Percentiles rank a stretch among this genome's conserved stretches.
These are phyloP conservation scores for Pogonocherus hispidulus DNA, from an alignment of 2,888 invertebrate genomes.

Conservation along the genomic window DNA sequence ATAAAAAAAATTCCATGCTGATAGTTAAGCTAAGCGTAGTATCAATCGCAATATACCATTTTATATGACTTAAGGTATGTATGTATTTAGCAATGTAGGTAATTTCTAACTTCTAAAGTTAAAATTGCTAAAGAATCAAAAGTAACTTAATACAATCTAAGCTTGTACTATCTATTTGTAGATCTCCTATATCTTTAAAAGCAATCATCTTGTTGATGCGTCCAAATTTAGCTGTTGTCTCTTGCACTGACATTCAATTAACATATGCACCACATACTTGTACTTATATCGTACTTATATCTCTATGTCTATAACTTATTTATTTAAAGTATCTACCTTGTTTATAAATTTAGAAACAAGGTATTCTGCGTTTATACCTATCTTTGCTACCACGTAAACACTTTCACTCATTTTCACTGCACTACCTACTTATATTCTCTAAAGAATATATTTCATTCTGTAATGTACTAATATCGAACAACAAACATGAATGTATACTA, in stretches of 20 bases:
- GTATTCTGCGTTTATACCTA: too few relatives aligned
- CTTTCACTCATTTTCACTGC: too few relatives aligned
- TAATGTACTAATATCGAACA: too few relatives aligned
- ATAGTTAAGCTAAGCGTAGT: not conserved
- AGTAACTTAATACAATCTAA: conserved; percentile 28
- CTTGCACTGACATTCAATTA: not conserved
- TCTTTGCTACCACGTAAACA: too few relatives aligned
- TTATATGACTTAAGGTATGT: not conserved
- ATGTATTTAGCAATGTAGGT: not conserved
- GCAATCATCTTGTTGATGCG: conserved; percentile 23
- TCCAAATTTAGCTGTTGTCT: not conserved
- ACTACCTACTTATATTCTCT: too few relatives aligned
- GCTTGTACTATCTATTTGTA: conserved; percentile 26
- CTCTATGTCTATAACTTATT: too few relatives aligned
- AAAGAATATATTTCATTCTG: too few relatives aligned
- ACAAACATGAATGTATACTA: too few relatives aligned
- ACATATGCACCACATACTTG: not conserved
- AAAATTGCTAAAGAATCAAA: conserved; percentile 15
- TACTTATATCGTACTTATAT: too few relatives aligned
- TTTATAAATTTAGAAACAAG: too few relatives aligned
- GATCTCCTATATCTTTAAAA: conserved; percentile 9
- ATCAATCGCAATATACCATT: not conserved
- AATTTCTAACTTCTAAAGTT: not conserved
- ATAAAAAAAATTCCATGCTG: not conserved
- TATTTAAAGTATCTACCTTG: too few relatives aligned